Conservation (phyloP, 1,140 invertebrate genomes). For the Galendromus occidentalis region DNA sequence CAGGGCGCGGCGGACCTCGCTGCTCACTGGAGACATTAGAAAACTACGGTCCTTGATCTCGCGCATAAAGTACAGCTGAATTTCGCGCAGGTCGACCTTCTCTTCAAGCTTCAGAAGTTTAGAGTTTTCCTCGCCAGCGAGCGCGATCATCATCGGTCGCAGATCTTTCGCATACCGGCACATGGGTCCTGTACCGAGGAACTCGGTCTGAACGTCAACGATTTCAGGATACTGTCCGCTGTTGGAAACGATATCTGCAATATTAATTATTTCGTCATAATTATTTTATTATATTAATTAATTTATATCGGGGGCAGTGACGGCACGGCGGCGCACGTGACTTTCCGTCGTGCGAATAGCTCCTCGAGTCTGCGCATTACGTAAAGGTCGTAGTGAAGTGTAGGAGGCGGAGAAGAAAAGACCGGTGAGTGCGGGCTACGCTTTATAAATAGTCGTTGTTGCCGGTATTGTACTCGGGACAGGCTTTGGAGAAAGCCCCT, state of each 20-base stretch:
- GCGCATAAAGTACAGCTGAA: slow-evolving; percentile 67
- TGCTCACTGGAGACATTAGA: slow-evolving; percentile 8
- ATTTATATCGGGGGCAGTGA: too few species aligned
- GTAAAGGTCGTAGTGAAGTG: too few species aligned
- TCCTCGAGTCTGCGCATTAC: too few species aligned
- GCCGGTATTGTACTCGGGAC: too few species aligned
- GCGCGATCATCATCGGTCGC: slow-evolving; percentile 24
- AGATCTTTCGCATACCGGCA: slow-evolving; percentile 33
- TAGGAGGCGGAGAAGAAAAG: too few species aligned
- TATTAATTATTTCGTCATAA: too few species aligned
- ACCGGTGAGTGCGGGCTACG: too few species aligned
- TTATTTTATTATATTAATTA: too few species aligned
- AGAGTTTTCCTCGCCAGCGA: slow-evolving; percentile 25
- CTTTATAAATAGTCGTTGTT: too few species aligned
- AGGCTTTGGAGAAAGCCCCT: too few species aligned
- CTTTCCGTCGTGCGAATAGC: too few species aligned
- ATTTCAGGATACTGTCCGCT: slow-evolving; percentile 24
- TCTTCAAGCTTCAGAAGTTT: slow-evolving; percentile 44
- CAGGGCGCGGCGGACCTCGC: slow-evolving; percentile 5
- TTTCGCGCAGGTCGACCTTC: slow-evolving; percentile 41
- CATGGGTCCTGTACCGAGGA: slow-evolving; percentile 31
- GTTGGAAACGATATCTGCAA: slow-evolving; percentile 23
- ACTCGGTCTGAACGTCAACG: slow-evolving; percentile 12
- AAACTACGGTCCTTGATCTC: slow-evolving; percentile 38
- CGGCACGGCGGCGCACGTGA: too few species aligned